Evolutionary conservation across 1,140 invertebrate species (phyloP).

Genomic region (Conus betulinus): DNA sequence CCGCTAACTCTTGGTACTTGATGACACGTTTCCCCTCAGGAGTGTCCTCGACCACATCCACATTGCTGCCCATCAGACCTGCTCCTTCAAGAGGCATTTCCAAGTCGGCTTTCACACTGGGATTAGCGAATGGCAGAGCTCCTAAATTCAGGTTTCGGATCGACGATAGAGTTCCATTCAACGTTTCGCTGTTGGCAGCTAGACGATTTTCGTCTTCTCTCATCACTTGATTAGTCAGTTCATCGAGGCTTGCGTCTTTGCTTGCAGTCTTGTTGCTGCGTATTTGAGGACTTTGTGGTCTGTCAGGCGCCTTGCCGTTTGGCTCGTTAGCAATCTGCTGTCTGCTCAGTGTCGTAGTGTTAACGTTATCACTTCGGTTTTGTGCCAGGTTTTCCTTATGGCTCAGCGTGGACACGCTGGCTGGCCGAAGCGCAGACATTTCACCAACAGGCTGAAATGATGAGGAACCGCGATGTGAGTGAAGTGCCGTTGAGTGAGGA

Average conservation of each 20-base stretch:
- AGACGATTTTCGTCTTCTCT: not conserved
- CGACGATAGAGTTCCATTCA: not conserved
- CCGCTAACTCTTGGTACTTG: not conserved
- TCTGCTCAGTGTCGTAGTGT: not conserved
- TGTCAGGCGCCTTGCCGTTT: not conserved
- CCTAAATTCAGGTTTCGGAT: not conserved
- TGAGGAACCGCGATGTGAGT: too few species aligned
- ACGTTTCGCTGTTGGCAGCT: not conserved
- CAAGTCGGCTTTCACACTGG: not conserved
- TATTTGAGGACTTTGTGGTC: not conserved
- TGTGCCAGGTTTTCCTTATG: not conserved
- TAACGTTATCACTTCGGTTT: not conserved
- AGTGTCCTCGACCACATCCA: not conserved
- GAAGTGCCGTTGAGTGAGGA: not conserved
- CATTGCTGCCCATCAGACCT: not conserved
- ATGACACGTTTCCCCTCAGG: not conserved
- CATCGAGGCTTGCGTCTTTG: not conserved
- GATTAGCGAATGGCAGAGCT: not conserved
- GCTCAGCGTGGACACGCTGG: not conserved
- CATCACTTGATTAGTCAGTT: not conserved
- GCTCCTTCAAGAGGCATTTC: not conserved
- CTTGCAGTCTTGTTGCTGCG: not conserved
- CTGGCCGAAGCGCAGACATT: not conserved
- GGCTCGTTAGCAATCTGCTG: not conserved
- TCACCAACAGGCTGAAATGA: not conserved